A percentile compares a stretch with the other conserved stretches of the same genome.
Evolutionary conservation across 1,140 invertebrate species (phyloP).

Genomic region (Bombus waltoni): DNA sequence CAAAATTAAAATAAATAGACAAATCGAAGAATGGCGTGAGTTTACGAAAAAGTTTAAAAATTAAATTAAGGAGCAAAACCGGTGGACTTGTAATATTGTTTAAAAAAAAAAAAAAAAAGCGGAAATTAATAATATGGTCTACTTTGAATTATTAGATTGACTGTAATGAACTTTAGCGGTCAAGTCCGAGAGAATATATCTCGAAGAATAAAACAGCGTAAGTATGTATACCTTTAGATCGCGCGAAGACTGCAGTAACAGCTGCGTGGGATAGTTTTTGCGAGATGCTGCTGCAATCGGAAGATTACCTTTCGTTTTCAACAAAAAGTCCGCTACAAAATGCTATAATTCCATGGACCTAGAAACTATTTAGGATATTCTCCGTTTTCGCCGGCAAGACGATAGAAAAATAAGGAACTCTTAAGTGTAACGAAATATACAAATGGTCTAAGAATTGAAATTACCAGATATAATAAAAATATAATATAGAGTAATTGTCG

Average conservation of each 20-base stretch:
- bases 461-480: neutral
- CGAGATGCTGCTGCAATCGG: neutral
- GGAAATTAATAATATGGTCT: neutral
- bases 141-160: too few species aligned
- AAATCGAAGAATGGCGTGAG: neutral
- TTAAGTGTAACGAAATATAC: neutral
- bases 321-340: neutral
- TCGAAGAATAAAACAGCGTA: neutral
- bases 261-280: conserved; percentile 8
- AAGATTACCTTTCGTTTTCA: conserved; percentile 13
- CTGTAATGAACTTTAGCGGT: fast-evolving
- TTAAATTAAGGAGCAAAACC: neutral
- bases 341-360: neutral
- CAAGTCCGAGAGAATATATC: neutral
- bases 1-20: neutral
- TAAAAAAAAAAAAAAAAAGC: too few species aligned
- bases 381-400: neutral
- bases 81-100: neutral
- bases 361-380: neutral
- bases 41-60: neutral
- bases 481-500: too few species aligned
- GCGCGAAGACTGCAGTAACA: neutral
- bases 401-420: neutral
- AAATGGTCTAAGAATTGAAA: neutral
- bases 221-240: neutral